Evolutionary conservation across 2,888 invertebrate species (phyloP).

Genomic region (Athalia circularis): DNA sequence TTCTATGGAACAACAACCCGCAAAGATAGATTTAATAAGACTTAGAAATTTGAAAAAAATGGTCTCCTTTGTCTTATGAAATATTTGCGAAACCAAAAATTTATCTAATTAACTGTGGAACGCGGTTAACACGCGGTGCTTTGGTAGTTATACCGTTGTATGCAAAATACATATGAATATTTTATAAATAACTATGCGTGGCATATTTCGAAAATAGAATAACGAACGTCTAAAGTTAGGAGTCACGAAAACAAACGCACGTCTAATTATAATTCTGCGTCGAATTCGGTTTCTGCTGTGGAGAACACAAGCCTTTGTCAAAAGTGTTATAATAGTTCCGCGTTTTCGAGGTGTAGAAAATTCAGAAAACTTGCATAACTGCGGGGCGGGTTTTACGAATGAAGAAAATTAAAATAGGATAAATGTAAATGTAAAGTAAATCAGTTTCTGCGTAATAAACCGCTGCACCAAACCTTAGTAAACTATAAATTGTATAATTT

Average conservation of each 20-base stretch:
- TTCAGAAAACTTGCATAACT: conserved; percentile 39
- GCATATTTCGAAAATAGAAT: conserved; percentile 42
- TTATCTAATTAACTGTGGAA: background rate
- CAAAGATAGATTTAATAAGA: background rate
- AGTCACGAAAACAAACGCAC: conserved; percentile 37
- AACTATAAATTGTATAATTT: background rate
- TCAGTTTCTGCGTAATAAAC: too few species aligned
- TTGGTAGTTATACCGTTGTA: conserved; percentile 1
- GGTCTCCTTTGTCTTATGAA: background rate
- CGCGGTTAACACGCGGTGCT: background rate
- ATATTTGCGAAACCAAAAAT: background rate
- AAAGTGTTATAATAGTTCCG: background rate
- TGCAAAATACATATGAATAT: background rate
- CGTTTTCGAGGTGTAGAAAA: background rate
- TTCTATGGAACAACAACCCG: background rate
- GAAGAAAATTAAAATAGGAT: background rate
- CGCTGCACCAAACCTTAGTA: background rate
- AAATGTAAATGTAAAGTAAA: background rate
- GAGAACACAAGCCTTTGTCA: conserved; percentile 2
- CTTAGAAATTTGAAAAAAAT: too few species aligned
- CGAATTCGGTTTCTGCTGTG: conserved; percentile 4
- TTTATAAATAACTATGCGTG: conserved; percentile 29
- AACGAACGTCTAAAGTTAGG: conserved; percentile 43
- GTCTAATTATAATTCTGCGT: conserved; percentile 38
- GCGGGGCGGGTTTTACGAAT: background rate